phyloP scores from a whole-genome alignment of 2,888 invertebrate genomes.

The Margaritifera margaritifera region DNA sequence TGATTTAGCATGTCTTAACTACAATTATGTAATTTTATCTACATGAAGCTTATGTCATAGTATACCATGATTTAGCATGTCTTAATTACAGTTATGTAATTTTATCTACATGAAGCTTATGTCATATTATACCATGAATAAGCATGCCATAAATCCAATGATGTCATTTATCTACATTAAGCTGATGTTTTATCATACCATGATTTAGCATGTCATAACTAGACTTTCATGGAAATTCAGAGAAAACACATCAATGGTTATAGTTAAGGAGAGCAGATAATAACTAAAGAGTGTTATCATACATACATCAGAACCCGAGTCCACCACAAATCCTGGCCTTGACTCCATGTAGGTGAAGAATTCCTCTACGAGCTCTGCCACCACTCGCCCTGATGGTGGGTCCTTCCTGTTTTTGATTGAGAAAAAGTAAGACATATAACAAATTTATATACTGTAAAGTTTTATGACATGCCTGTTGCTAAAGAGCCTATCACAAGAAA shows the following conservation, averaged over 20 bases:
- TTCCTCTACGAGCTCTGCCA: conserved; percentile 70
- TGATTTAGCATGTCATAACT: background rate
- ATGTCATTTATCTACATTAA: background rate
- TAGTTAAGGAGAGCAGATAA: background rate
- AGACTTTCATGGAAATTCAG: background rate
- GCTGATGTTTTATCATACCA: background rate
- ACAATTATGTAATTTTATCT: too few species aligned
- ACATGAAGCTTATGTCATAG: too few species aligned
- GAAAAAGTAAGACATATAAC: background rate
- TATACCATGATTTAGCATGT: too few species aligned
- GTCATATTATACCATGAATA: too few species aligned
- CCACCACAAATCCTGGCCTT: conserved; percentile 66
- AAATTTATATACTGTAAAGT: too few species aligned
- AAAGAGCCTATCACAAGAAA: too few species aligned
- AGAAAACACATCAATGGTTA: background rate
- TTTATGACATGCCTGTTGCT: too few species aligned
- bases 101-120: too few species aligned
- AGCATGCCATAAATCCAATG: background rate
- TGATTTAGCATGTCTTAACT: too few species aligned
- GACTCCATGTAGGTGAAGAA: conserved; percentile 65
- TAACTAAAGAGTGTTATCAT: conserved; percentile 2
- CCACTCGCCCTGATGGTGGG: conserved; percentile 67
- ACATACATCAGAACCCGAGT: conserved; percentile 63
- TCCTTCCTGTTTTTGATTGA: conserved; percentile 55
- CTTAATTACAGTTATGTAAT: too few species aligned